Base-by-base conservation (phyloP, 2,888 invertebrate genomes). In the Chaetogeoica ovagalla region DNA sequence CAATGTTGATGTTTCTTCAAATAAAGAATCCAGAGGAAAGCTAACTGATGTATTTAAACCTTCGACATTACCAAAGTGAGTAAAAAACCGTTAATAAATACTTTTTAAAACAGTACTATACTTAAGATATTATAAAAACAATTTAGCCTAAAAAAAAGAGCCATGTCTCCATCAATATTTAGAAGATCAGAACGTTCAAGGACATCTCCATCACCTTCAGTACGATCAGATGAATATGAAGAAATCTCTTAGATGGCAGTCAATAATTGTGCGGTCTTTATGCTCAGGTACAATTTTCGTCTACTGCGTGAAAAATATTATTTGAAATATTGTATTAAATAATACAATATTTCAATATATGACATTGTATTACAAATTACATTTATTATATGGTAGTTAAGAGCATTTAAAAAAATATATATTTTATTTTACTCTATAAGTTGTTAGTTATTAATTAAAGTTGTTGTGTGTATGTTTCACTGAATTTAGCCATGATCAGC, bases 101-200 rank as follows among this genome's bases (percentile, higher is more conserved):
- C 15, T 15, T 52, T 66, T 6, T 43, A 52, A 15, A 73, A 7
- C 17, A 55, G 11, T 23, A 55, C 1, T 2, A 0, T 23, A 37
- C 7, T 57, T 23, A n/a, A 43, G 17, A 57, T 39, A 13, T 39
- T 57, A 57, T 70, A 11, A 72, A 30, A 60, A 65, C 19, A 57
- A 52, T 62, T 11, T 21, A 79, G 79, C n/a, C 62, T 79, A 57
- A 79, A 79, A 63, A 79, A 79, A 21, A 79, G 63, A 57, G 37
- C 79, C 37, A 79, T 79, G 70, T 79, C 79, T 71, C 79, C 79
- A 4, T 79, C 71, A 65, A 71, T 79, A 79, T 79, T 79, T 63
- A 79, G 79, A 71, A 79, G 43, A 63, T 79, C 79, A 60, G 79
- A 71, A 39, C 55, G 63, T 63, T 55, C 70, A n/a, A 79, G 79